A percentile compares a stretch with the other conserved stretches of the same genome.
phyloP scores from a whole-genome alignment of 2,888 invertebrate genomes.

The Xestoiulus laeticollis region DNA sequence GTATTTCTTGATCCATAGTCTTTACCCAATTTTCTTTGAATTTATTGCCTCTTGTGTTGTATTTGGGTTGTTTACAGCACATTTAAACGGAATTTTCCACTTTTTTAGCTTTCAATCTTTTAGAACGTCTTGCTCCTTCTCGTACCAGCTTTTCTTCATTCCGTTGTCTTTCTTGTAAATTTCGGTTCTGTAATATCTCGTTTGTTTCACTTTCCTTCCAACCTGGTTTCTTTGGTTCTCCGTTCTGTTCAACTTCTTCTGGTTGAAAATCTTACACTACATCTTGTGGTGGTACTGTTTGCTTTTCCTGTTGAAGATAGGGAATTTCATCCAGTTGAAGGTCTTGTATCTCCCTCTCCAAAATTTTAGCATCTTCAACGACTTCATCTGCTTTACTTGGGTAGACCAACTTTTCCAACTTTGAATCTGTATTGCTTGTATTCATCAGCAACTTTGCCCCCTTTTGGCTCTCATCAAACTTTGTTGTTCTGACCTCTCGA shows the following conservation, averaged over 20 bases:
- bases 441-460: slow-evolving; percentile 29
- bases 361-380: too few relatives aligned
- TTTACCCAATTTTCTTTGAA: slow-evolving; percentile 49
- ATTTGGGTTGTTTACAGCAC: background rate
- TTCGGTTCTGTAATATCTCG: background rate
- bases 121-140: too few relatives aligned
- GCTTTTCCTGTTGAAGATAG: background rate
- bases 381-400: background rate
- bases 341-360: background rate
- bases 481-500: slow-evolving; percentile 1
- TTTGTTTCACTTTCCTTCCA: background rate
- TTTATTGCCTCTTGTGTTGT: background rate
- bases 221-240: background rate
- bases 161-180: background rate
- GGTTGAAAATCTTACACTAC: background rate
- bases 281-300: too few relatives aligned
- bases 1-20: slow-evolving; percentile 55
- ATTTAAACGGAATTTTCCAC: too few relatives aligned
- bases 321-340: background rate
- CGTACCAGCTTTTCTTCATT: too few relatives aligned
- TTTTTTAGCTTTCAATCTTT: too few relatives aligned
- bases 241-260: background rate
- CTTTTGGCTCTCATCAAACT: slow-evolving; percentile 38
- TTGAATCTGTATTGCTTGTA: background rate
- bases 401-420: background rate